phyloP scores from a whole-genome alignment of 2,888 invertebrate species.

The Petrolisthes cinctipes region DNA sequence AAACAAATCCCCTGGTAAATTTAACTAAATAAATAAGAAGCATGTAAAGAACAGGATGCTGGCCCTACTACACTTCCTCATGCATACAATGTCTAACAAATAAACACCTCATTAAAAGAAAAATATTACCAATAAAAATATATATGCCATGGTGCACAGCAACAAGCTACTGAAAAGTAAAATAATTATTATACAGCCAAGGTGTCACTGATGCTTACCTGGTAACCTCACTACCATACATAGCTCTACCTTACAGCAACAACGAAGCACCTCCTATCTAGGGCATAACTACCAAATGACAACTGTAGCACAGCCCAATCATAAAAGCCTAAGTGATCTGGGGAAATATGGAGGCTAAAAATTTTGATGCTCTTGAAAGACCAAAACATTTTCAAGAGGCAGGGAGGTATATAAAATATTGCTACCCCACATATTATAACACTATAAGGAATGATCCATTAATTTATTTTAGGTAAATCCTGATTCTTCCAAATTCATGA shows the following conservation, averaged over 20 bases:
- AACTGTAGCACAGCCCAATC: neutral
- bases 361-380: too few relatives aligned
- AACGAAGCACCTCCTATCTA: neutral
- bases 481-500: too few relatives aligned
- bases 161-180: constrained; percentile 34
- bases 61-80: constrained; percentile 11
- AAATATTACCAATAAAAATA: neutral
- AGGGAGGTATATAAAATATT: too few relatives aligned
- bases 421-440: too few relatives aligned
- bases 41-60: neutral
- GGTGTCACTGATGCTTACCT: neutral
- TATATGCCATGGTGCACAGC: neutral
- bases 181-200: constrained; percentile 15
- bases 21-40: neutral
- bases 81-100: neutral
- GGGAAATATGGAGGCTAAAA: too few relatives aligned
- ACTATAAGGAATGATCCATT: too few relatives aligned
- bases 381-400: too few relatives aligned
- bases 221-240: neutral
- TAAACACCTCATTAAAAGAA: neutral
- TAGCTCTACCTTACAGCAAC: neutral
- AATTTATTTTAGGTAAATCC: too few relatives aligned
- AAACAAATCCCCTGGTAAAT: constrained; percentile 59
- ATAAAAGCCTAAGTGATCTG: too few relatives aligned
- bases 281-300: too few relatives aligned